These are phyloP conservation scores for Vanacampus margaritifer DNA, from an alignment of 2,113 vertebrate species.

Conservation along the genomic window DNA sequence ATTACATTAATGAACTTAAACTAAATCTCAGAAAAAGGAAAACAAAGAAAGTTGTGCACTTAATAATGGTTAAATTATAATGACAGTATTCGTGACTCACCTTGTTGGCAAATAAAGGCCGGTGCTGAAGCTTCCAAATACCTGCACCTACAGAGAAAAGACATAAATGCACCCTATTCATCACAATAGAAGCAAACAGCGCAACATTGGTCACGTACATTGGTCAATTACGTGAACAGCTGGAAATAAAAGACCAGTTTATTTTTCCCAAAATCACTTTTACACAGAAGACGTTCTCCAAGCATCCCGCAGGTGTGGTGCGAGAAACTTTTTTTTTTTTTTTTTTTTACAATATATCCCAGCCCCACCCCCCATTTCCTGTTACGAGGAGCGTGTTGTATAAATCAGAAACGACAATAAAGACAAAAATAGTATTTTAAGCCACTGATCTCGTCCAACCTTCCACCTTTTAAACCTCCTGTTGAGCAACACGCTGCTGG, in stretches of 20 bases:
- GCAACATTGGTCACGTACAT: background rate
- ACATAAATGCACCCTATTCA: background rate
- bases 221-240: no score
- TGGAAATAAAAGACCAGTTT: background rate
- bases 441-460: constrained; percentile 13
- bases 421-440: constrained; percentile 14
- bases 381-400: background rate
- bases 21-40: background rate
- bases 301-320: constrained; percentile 1
- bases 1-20: background rate
- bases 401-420: background rate
- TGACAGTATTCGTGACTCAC: constrained; percentile 65
- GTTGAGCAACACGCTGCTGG: constrained; percentile 1
- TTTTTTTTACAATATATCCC: background rate
- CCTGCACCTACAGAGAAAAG: constrained; percentile 79
- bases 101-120: constrained; percentile 93
- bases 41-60: background rate
- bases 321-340: background rate
- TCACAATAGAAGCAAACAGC: background rate
- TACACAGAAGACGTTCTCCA: constrained; percentile 25
- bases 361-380: background rate
- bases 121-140: constrained; percentile 96
- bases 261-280: constrained; percentile 20
- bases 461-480: constrained; percentile 5
- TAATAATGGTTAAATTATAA: background rate